Evolutionary conservation across 2,113 vertebrate genomes (phyloP).

Genomic region (Columba janthina): DNA sequence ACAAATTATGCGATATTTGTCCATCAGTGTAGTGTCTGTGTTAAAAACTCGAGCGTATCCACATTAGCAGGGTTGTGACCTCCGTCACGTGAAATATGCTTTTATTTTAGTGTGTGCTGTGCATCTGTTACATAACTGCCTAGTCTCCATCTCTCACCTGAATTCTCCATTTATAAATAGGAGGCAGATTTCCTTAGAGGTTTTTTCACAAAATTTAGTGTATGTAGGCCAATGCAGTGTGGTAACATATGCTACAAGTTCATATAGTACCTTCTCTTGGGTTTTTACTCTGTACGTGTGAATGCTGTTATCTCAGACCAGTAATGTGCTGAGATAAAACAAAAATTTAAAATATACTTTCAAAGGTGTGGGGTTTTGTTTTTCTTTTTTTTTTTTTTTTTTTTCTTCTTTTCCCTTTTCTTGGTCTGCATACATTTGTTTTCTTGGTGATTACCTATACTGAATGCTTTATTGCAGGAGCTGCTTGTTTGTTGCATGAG

Average conservation of each 20-base stretch:
- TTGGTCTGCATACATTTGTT: not conserved
- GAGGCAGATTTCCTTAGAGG: not conserved
- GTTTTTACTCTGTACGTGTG: not conserved
- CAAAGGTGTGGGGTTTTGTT: too few species aligned
- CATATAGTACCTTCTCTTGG: not conserved
- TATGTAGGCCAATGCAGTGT: not conserved
- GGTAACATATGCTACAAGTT: not conserved
- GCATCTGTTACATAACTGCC: not conserved
- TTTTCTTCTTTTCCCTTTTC: not conserved
- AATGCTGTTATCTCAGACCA: not conserved
- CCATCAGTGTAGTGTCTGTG: not conserved
- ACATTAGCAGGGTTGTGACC: rapidly evolving
- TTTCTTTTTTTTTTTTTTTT: not conserved
- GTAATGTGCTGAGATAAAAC: not conserved
- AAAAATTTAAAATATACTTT: not conserved
- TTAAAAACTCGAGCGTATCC: not conserved
- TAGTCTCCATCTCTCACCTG: not conserved
- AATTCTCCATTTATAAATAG: not conserved
- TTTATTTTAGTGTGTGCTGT: not conserved
- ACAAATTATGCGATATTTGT: rapidly evolving
- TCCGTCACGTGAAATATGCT: rapidly evolving
- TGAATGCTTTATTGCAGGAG: not conserved
- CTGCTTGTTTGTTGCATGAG: not conserved
- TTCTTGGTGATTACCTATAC: not conserved
- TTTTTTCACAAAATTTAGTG: not conserved